Evolutionary conservation across 2,797 vertebrate genomes (phyloP).

Genomic region (Rallus crepitans): DNA sequence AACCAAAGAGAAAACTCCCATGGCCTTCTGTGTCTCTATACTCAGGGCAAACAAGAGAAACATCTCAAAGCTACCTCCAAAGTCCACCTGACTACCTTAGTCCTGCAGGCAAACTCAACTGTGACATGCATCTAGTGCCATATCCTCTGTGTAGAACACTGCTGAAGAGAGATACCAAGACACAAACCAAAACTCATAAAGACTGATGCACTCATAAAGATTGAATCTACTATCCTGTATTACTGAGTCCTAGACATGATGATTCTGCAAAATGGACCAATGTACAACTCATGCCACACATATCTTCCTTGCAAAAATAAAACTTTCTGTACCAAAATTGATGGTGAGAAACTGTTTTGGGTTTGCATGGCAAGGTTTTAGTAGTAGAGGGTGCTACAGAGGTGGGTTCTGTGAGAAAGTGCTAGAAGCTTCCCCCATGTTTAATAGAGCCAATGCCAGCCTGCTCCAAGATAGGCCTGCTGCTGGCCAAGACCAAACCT

Average conservation of each 20-base stretch:
- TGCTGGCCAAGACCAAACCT: too few relatives aligned
- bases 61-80: neutral
- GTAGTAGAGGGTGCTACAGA: too few relatives aligned
- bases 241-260: accelerated
- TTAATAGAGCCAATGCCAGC: too few relatives aligned
- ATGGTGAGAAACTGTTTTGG: neutral
- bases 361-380: too few relatives aligned
- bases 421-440: too few relatives aligned
- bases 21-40: neutral
- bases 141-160: neutral
- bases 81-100: too few relatives aligned
- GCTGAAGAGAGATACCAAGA: neutral
- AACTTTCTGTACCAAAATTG: neutral
- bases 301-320: neutral
- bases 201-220: too few relatives aligned
- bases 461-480: too few relatives aligned
- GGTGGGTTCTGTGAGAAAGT: too few relatives aligned
- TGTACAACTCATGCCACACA: neutral
- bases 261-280: neutral
- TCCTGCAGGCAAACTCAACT: neutral
- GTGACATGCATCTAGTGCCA: accelerated
- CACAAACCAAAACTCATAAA: neutral
- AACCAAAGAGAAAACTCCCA: neutral
- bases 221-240: too few relatives aligned
- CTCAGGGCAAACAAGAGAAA: neutral